Evolutionary conservation across 2,888 invertebrate species (phyloP).

Genomic region (Harmothoe impar): DNA sequence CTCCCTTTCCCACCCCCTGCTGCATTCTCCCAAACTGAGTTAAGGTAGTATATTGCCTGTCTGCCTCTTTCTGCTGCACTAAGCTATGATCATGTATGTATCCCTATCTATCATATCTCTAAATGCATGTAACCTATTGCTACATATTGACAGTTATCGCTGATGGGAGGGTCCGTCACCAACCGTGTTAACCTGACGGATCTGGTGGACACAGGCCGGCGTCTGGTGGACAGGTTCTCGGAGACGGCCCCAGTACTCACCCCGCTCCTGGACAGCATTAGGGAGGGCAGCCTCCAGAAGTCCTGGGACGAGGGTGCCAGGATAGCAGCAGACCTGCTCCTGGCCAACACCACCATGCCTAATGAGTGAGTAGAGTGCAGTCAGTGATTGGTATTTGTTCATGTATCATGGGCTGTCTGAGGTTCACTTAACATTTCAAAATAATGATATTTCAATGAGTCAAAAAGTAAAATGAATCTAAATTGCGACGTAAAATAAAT

Average conservation of each 20-base stretch:
- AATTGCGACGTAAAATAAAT: no score
- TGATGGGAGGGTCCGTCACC: not conserved
- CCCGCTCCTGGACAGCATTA: not conserved
- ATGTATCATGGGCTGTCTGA: not conserved
- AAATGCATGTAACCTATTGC: no score
- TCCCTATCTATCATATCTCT: no score
- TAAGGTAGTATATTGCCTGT: no score
- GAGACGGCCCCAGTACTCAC: not conserved
- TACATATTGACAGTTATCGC: not conserved
- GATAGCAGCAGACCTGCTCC: not conserved
- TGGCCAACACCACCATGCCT: not conserved
- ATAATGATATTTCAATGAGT: no score
- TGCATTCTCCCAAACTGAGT: no score
- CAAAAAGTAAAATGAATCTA: no score
- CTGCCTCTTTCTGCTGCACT: no score
- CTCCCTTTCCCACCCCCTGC: no score
- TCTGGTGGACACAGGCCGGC: not conserved
- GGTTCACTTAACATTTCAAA: no score
- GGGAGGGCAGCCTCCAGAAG: not conserved
- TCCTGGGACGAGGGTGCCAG: not conserved
- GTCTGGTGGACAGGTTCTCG: not conserved
- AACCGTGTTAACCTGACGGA: conserved; percentile 2
- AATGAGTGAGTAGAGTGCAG: not conserved
- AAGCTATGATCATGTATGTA: no score
- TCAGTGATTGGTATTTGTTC: not conserved